Evolutionary conservation across 2,888 invertebrate species (phyloP).

Genomic region (Drosophila dives): DNA sequence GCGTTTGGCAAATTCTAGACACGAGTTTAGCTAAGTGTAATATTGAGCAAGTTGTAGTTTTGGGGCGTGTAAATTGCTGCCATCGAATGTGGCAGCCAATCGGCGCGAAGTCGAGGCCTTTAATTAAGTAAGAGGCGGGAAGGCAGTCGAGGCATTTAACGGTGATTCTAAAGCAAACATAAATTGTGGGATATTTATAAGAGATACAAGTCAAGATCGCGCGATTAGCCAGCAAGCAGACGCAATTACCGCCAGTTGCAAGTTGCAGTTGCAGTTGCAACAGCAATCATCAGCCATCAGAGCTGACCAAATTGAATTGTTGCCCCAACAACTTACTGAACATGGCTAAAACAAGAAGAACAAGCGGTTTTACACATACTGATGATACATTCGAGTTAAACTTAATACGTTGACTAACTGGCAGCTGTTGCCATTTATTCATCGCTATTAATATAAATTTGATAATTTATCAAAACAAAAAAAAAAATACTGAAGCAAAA

Average conservation of each 20-base stretch:
- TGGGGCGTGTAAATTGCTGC: slow-evolving; percentile 65
- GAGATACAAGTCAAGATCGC: slow-evolving; percentile 66
- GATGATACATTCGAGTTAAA: slow-evolving; percentile 28
- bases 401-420: slow-evolving; percentile 13
- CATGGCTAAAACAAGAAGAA: slow-evolving; percentile 16
- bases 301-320: slow-evolving; percentile 72
- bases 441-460: slow-evolving; percentile 32
- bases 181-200: slow-evolving; percentile 75
- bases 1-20: neutral
- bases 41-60: slow-evolving; percentile 59
- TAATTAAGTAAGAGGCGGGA: slow-evolving; percentile 43
- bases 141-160: slow-evolving; percentile 57
- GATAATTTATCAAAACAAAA: slow-evolving; percentile 50
- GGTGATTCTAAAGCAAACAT: slow-evolving; percentile 72
- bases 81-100: slow-evolving; percentile 40
- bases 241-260: slow-evolving; percentile 44
- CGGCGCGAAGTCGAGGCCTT: slow-evolving; percentile 29
- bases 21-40: slow-evolving; percentile 17
- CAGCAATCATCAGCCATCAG: slow-evolving; percentile 33
- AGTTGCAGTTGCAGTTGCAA: slow-evolving; percentile 6
- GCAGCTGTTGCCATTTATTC: slow-evolving; percentile 50
- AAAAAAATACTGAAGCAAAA: neutral
- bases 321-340: slow-evolving; percentile 46
- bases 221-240: slow-evolving; percentile 57
- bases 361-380: slow-evolving; percentile 21